Conservation (phyloP, 2,888 invertebrate genomes). For the Xylota sylvarum region DNA sequence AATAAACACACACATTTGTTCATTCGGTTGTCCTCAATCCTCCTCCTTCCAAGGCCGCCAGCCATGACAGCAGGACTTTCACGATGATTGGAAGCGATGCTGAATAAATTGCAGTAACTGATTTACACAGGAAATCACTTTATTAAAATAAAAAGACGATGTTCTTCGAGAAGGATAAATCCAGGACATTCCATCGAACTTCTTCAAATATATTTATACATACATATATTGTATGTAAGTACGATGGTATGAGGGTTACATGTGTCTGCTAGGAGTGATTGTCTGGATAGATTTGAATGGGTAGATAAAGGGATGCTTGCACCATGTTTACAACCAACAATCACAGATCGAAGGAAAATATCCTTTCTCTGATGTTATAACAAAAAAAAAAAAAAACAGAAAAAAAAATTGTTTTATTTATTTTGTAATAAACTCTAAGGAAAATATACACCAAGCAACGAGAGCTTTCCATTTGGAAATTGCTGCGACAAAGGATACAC, state of each 20-base stretch:
- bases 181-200: conserved; percentile 44
- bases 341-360: conserved; percentile 63
- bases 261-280: conserved; percentile 53
- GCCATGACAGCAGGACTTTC: conserved; percentile 57
- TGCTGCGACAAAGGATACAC: conserved; percentile 22
- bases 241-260: conserved; percentile 5
- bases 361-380: conserved; percentile 22
- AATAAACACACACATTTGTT: conserved; percentile 60
- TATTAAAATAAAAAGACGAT: conserved; percentile 74
- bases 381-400: conserved; percentile 28
- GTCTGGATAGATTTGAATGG: conserved; percentile 39
- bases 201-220: conserved; percentile 6
- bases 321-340: conserved; percentile 62
- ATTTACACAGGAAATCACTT: conserved; percentile 77
- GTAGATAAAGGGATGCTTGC: conserved; percentile 13
- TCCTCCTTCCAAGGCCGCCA: background rate
- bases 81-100: conserved; percentile 73
- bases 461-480: conserved; percentile 32
- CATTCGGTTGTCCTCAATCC: background rate
- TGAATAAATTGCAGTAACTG: conserved; percentile 75
- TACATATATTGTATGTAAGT: background rate
- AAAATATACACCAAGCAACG: background rate
- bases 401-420: conserved; percentile 68
- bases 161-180: conserved; percentile 48
- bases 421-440: conserved; percentile 47